Evolutionary conservation across 2,113 vertebrate genomes (phyloP), one percentile per base, ranked within the genome.

Genomic region (Larimichthys crocea): DNA sequence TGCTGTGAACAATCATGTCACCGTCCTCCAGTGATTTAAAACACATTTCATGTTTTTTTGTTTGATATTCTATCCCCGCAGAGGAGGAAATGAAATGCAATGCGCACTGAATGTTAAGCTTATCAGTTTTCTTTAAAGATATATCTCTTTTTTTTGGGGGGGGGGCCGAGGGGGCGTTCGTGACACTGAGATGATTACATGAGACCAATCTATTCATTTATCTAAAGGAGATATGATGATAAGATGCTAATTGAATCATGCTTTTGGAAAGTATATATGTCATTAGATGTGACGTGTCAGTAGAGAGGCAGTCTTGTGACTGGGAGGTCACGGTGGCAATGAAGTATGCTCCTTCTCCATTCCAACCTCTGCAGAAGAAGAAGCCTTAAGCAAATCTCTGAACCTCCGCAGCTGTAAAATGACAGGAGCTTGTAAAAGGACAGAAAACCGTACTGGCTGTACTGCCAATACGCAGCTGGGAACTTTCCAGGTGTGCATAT

Each of bases 1-100:
- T 20, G 52, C 53, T 81, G 84, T 66, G 80, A 85, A 87, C 88
- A 88, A 86, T 89, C 90, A 86, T 91, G 90, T 88, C 80, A 84
- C 65, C 63, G 29, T 86, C 76, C 80, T 79, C 78, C 79, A 71
- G 79, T 90, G 86, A 91, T 91, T 91, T 92, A 90, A 89, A 92
- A 90, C 87, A 89, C 90, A 85, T 92, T 82, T 88, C 70, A 64
- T 80, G 78, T 76, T 80, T 86, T 31, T 89, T 76, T 69, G 73
- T 90, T 87, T 86, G 71, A 88, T 87, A 82, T 86, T 89, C 71
- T 48, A 56, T 88, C 77, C 73, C 82, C 19, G 80, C 81, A 78
- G 77, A 80, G 77, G 76, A 84, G 84, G 80, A 90, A 85, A 86
- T 86, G 78, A 90, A 89, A 90, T 53, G 64, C 70, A 85, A 73